These are phyloP conservation scores for Herpailurus yagouaroundi DNA, from an alignment of 2,113 vertebrate genomes.

Conservation along the genomic window DNA sequence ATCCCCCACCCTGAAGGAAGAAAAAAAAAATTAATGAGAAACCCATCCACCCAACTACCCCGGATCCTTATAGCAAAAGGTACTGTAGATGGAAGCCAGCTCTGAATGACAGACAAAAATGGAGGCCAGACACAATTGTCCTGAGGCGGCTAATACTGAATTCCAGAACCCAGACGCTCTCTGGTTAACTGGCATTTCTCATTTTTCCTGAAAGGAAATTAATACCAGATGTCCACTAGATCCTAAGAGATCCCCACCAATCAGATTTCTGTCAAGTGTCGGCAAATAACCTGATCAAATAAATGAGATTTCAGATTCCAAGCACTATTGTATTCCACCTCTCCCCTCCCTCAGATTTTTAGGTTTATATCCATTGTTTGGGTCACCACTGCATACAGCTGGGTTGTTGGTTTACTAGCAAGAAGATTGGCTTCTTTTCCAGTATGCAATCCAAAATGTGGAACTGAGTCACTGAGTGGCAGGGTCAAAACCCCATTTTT, in stretches of 20 bases:
- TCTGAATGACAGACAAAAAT: conserved; percentile 63
- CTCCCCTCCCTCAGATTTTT: conserved; percentile 75
- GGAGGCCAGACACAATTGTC: conserved; percentile 69
- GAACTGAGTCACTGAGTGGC: conserved; percentile 83
- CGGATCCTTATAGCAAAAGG: conserved; percentile 69
- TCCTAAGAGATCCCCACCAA: conserved; percentile 79
- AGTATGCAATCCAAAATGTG: conserved; percentile 84
- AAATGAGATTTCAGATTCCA: conserved; percentile 77
- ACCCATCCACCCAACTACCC: conserved; percentile 31
- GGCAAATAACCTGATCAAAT: conserved; percentile 66
- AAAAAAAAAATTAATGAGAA: conserved; percentile 29
- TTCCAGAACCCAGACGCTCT: conserved; percentile 77
- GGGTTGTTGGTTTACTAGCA: conserved; percentile 81
- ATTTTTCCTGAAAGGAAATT: conserved; percentile 74
- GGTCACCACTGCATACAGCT: conserved; percentile 81
- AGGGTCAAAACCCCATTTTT: conserved; percentile 80
- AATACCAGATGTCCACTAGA: conserved; percentile 76
- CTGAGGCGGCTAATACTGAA: conserved; percentile 70
- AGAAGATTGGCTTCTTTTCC: conserved; percentile 85
- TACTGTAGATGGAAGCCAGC: conserved; percentile 60
- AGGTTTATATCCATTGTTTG: conserved; percentile 76
- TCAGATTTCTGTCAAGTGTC: conserved; percentile 69
- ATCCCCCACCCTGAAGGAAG: conserved; percentile 52
- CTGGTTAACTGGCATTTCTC: conserved; percentile 72
- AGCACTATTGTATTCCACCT: conserved; percentile 72